phyloP scores from a whole-genome alignment of 2,888 invertebrate genomes.

The Idaea aversata region DNA sequence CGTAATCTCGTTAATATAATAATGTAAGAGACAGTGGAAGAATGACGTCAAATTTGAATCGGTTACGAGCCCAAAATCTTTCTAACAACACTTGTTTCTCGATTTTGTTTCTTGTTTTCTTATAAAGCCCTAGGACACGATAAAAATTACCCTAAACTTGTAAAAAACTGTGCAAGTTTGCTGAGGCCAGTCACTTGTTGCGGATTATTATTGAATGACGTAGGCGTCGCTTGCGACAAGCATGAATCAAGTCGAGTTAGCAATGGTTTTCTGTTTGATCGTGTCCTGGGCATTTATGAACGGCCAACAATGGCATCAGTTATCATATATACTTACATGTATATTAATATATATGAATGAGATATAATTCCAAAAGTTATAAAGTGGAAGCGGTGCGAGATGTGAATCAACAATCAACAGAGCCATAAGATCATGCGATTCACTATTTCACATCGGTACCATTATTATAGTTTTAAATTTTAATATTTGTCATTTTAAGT shows the following conservation, averaged over 20 bases:
- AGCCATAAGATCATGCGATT: constrained; percentile 24
- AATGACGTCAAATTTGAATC: not conserved
- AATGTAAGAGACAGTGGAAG: not conserved
- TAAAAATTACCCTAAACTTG: not conserved
- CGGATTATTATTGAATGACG: not conserved
- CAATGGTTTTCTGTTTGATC: constrained; percentile 5
- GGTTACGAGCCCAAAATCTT: not conserved
- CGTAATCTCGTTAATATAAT: not conserved
- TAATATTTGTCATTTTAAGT: constrained; percentile 34
- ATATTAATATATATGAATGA: constrained; percentile 26
- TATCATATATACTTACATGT: constrained; percentile 37
- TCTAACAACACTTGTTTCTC: not conserved
- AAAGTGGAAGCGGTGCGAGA: constrained; percentile 34
- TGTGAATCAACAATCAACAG: constrained; percentile 32
- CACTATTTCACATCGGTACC: constrained; percentile 30
- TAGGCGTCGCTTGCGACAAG: no score
- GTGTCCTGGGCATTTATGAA: not conserved
- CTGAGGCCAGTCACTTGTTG: not conserved
- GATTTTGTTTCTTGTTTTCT: not conserved
- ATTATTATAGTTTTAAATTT: constrained; percentile 29
- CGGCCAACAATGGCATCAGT: constrained; percentile 27
- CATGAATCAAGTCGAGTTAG: not conserved
- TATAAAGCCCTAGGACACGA: not conserved
- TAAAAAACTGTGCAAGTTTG: not conserved
- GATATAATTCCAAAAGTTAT: constrained; percentile 35